Evolutionary conservation across 2,113 vertebrate genomes (phyloP).

Genomic region (Peromyscus leucopus): DNA sequence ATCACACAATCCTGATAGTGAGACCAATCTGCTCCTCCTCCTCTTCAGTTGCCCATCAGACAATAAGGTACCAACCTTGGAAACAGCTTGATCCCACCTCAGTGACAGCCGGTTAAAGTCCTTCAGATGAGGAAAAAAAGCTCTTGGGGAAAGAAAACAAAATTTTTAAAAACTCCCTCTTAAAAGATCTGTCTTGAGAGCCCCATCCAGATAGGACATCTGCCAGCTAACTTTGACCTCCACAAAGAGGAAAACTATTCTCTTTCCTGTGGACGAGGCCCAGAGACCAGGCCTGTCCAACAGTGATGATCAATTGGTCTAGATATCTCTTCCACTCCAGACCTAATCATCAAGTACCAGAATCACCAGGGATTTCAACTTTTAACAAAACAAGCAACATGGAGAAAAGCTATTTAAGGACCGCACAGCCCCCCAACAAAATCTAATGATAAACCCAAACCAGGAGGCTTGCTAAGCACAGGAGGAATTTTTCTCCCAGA

Average conservation of each 20-base stretch:
- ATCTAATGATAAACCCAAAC: conserved; percentile 13
- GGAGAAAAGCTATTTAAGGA: background rate
- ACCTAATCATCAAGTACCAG: background rate
- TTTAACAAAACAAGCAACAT: background rate
- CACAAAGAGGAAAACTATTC: background rate
- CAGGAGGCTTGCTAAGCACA: background rate
- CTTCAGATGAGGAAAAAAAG: background rate
- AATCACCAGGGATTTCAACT: background rate
- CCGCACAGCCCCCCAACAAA: background rate
- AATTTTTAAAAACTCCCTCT: background rate
- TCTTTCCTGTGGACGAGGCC: background rate
- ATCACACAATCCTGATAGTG: background rate
- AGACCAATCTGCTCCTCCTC: background rate
- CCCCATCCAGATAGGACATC: background rate
- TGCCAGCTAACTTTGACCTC: background rate
- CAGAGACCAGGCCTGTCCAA: background rate
- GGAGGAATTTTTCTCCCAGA: background rate
- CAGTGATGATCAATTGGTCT: background rate
- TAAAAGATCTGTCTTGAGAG: background rate
- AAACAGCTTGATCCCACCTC: background rate
- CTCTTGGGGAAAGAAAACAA: background rate
- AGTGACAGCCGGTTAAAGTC: background rate
- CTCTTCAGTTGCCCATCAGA: background rate
- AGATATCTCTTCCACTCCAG: background rate
- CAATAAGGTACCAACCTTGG: background rate